phyloP scores from a whole-genome alignment of 2,888 invertebrate genomes.

The Adineta ricciae region DNA sequence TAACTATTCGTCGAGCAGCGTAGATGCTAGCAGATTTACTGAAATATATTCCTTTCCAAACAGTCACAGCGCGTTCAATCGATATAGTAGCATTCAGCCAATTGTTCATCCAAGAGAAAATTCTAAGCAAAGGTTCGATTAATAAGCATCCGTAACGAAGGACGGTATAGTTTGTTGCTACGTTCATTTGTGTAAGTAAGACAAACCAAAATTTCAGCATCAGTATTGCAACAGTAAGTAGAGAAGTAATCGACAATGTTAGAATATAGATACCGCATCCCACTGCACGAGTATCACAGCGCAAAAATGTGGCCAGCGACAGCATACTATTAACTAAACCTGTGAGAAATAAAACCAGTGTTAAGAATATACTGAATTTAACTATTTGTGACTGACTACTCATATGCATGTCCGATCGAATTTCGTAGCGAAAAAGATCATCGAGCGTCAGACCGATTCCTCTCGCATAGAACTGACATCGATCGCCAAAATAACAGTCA shows the following conservation, averaged over 20 bases:
- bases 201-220: neutral
- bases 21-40: neutral
- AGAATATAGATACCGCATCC: neutral
- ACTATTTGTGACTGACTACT: neutral
- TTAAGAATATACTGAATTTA: neutral
- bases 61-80: neutral
- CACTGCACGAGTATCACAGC: neutral
- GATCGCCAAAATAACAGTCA: neutral
- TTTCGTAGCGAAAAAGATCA: neutral
- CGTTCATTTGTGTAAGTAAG: neutral
- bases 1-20: neutral
- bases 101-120: neutral
- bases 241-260: neutral
- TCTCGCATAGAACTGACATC: neutral
- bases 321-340: neutral
- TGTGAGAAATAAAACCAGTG: neutral
- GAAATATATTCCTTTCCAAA: neutral
- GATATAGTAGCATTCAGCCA: neutral
- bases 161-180: neutral
- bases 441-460: neutral
- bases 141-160: neutral
- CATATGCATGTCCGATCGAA: neutral
- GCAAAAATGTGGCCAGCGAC: neutral
- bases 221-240: neutral
- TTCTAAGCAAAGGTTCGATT: neutral